A percentile compares a stretch with the other conserved stretches of the same genome.
phyloP scores from a whole-genome alignment of 2,797 vertebrate genomes.

The Aplochiton taeniatus region DNA sequence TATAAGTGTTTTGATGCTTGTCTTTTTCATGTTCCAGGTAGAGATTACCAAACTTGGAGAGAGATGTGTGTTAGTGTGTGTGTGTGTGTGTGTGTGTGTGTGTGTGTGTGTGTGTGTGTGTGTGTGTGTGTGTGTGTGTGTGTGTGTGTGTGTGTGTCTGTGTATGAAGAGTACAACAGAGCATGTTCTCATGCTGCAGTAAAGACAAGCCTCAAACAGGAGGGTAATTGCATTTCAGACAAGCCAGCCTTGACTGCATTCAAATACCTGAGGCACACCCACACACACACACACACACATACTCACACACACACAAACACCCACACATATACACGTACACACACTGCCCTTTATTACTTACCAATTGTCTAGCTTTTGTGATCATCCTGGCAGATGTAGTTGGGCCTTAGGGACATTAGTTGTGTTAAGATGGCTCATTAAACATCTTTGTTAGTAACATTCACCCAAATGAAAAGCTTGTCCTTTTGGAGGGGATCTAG shows the following conservation, averaged over 20 bases:
- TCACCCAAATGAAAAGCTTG: no score
- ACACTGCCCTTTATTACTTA: background rate
- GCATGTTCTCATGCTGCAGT: background rate
- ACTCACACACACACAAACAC: constrained; percentile 6
- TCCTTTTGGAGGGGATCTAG: no score
- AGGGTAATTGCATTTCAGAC: constrained; percentile 23
- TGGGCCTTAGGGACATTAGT: background rate
- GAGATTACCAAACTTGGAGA: no score
- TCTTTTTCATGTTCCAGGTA: no score
- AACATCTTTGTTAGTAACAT: no score
- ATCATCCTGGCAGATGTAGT: background rate
- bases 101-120: constrained; percentile 15
- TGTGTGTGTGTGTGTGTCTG: constrained; percentile 9
- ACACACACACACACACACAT: constrained; percentile 9
- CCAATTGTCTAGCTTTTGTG: constrained; percentile 1
- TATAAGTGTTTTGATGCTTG: no score
- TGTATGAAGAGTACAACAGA: background rate
- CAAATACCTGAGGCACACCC: constrained; percentile 46
- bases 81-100: constrained; percentile 37
- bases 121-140: constrained; percentile 7
- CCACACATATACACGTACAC: background rate
- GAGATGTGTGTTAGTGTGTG: background rate
- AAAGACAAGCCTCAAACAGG: constrained; percentile 7
- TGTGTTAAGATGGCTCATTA: background rate
- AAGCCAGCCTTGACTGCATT: constrained; percentile 45